Conservation (phyloP, 2,888 invertebrate species). For the Bhutanitis thaidina region DNA sequence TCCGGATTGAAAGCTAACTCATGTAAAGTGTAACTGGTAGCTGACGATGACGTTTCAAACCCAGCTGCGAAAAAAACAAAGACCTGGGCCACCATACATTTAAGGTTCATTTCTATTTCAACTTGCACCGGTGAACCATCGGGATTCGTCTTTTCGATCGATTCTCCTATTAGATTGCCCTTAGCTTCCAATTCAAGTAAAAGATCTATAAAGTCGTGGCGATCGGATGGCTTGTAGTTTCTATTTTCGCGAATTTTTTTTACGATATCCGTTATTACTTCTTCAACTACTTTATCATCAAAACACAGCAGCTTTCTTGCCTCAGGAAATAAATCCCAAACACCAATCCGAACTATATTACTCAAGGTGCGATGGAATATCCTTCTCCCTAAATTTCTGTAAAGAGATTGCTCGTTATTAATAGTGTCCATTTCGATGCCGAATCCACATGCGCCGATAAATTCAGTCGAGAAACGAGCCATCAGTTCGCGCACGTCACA, state of each 20-base stretch:
- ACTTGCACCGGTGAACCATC: slow-evolving; percentile 54
- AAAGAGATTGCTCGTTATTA: slow-evolving; percentile 53
- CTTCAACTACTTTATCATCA: slow-evolving; percentile 50
- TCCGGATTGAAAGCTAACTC: slow-evolving; percentile 67
- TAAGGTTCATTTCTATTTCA: slow-evolving; percentile 52
- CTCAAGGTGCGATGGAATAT: slow-evolving; percentile 53
- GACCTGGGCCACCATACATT: slow-evolving; percentile 59
- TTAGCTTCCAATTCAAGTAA: slow-evolving; percentile 56
- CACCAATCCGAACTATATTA: slow-evolving; percentile 41
- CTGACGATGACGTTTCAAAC: slow-evolving; percentile 74
- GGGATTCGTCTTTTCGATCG: slow-evolving; percentile 48
- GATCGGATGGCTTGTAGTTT: slow-evolving; percentile 52
- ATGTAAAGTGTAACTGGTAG: slow-evolving; percentile 68
- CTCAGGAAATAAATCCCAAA: slow-evolving; percentile 58
- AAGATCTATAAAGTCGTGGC: slow-evolving; percentile 67
- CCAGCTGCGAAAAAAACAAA: slow-evolving; percentile 74
- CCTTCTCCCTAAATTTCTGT: slow-evolving; percentile 53
- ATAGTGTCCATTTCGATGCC: slow-evolving; percentile 60
- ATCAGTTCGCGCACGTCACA: slow-evolving; percentile 58
- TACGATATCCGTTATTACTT: slow-evolving; percentile 46
- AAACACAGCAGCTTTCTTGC: slow-evolving; percentile 49
- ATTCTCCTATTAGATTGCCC: slow-evolving; percentile 58
- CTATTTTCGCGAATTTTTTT: slow-evolving; percentile 48
- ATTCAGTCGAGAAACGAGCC: slow-evolving; percentile 55
- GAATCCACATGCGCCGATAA: slow-evolving; percentile 56